Evolutionary conservation across 2,797 vertebrate genomes (phyloP), one percentile per base, ranked within the genome.

Genomic region (Mionectes olivaceus): DNA sequence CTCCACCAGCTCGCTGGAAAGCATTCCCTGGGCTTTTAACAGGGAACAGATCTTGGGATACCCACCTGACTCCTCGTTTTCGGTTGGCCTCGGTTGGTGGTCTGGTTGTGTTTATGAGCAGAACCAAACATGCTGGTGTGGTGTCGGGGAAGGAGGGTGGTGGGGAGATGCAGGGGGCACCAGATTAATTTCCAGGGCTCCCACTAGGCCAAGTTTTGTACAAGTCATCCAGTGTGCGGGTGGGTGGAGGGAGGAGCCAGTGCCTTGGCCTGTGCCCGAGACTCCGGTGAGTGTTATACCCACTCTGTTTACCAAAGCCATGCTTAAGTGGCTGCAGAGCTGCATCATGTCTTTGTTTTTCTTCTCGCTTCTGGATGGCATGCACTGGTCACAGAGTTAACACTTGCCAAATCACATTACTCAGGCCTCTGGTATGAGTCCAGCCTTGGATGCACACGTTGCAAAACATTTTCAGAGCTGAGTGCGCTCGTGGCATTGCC

Each of bases 241-340:
- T 95, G 94, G 95, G 91, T 82, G 95, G 90, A 93, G 90, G 95
- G 94, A 95, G 91, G 85, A 95, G 65, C 69, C 37, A 37, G 39
- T 19, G 65, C 81, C 93, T 69, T 91, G 63, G 75, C 89, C 82
- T 0, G 21, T 92, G 95, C 94, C 96, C 0, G 56, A 93, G 94
- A 94, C 95, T 83, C 61, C 5, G 12, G 59, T 95, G 93, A 96
- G 83, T 93, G 27, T 95, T 86, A 50, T 60, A 67, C 63, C 56
- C 24, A 7, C 76, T 88, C 90, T 93, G 87, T 96, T 97, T 96
- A 95, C 91, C 74, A 90, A 95, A 93, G 93, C 91, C 5, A 0
- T 53, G 74, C 76, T 88, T 67, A 82, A 87, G 46, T 19, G 83
- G 74, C 93, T 96, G 60, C 44, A 55, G 75, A 92, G 33, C 91